A percentile compares a stretch with the other conserved stretches of the same genome.
Evolutionary conservation across 2,113 vertebrate genomes (phyloP).

Genomic region (Columba livia): DNA sequence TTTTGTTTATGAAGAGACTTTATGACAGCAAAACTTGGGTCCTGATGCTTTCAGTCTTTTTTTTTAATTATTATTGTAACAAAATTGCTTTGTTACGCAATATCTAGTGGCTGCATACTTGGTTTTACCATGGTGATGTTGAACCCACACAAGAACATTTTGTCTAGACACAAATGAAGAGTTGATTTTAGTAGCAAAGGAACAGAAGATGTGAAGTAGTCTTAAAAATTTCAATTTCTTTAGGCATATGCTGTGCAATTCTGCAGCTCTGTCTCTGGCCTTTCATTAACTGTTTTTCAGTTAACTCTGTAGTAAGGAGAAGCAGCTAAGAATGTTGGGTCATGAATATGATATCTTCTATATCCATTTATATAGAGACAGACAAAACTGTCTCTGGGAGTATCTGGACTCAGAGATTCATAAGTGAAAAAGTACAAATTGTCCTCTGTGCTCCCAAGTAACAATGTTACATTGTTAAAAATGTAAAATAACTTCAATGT

Average conservation of each 20-base stretch:
- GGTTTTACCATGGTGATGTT: background rate
- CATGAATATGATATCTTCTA: fast-evolving
- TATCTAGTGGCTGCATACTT: background rate
- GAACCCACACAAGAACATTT: background rate
- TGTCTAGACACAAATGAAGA: background rate
- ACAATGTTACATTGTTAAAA: background rate
- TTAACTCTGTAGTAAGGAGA: background rate
- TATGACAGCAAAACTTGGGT: background rate
- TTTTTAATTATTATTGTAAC: background rate
- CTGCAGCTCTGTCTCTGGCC: background rate
- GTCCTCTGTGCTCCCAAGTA: background rate
- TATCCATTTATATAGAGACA: background rate
- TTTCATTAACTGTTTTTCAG: background rate
- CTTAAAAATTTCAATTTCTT: background rate
- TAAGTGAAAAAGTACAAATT: background rate
- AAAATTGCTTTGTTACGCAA: background rate
- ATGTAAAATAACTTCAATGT: background rate
- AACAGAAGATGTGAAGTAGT: background rate
- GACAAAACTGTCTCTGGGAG: background rate
- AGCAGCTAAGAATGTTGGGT: background rate
- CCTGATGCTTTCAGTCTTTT: background rate
- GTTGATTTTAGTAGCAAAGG: background rate
- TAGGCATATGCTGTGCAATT: fast-evolving
- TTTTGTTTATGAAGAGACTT: background rate
- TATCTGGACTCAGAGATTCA: background rate